Evolutionary conservation across 2,797 vertebrate genomes (phyloP), one percentile per base, ranked within the genome.

Genomic region (Sebastes iracundus): DNA sequence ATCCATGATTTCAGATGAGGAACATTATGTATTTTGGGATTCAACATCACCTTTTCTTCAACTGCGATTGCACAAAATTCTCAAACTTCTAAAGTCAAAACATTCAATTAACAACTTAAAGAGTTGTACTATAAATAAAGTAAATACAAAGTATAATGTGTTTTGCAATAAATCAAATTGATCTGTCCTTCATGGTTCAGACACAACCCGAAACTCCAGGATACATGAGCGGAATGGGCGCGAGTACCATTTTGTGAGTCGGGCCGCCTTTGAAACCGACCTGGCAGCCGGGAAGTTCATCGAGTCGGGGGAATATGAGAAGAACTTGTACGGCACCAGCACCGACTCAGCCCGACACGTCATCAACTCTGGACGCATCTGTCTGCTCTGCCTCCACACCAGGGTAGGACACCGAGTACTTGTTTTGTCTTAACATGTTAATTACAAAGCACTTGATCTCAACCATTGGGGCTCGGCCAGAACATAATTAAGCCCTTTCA

Each of bases 251-350:
- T 99, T 99, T 65, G 93, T 98, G 77, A 97, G 96, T 42, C 96
- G 97, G 20, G 88, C 96, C 49, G 93, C 93, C 1, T 99, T 99
- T 77, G 97, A 99, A 80, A 88, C 95, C 1, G 98, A 99, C 79
- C 87, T 97, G 72, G 93, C 95, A 6, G 85, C 96, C 1, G 97
- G 97, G 30, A 99, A 98, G 85, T 98, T 99, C 91, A 97, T 99
- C 2, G 98, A 99, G 62, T 97, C 97, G 0, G 97, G 98, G 6
- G 98, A 99, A 92, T 98, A 96, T 84, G 98, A 97, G 91, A 98
- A 97, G 92, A 99, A 99, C 92, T 90, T 99, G 25, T 99, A 99
- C 22, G 98, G 98, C 77, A 99, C 98, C 42, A 97, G 97, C 91
- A 96, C 96, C 11, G 98, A 99, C 89, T 98, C 97, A 0, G 96